A percentile compares a stretch with the other conserved stretches of the same genome.
Conservation (phyloP, 2,113 vertebrate species). For the Chamaetylas fuelleborni region DNA sequence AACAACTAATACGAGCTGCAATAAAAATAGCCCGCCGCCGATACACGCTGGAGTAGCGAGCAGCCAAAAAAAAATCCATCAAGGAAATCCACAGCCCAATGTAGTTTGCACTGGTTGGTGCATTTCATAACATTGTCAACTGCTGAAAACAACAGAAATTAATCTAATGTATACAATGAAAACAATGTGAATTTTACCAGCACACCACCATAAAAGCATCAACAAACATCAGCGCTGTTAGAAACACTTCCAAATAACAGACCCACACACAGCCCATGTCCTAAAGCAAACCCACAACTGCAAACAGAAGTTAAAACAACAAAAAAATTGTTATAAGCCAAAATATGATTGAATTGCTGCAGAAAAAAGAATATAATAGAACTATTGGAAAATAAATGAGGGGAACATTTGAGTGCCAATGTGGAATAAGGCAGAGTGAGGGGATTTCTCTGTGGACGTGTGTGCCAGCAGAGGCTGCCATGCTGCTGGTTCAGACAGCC, state of each 20-base stretch:
- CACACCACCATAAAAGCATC: not conserved
- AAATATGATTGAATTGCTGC: not conserved
- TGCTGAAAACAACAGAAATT: not conserved
- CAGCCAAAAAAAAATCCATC: not conserved
- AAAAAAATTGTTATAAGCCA: not conserved
- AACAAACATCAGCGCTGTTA: not conserved
- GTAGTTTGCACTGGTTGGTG: not conserved
- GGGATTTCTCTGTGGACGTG: not conserved
- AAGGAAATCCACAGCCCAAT: not conserved
- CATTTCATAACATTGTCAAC: not conserved
- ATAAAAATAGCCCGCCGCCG: constrained; percentile 30
- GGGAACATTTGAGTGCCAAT: not conserved
- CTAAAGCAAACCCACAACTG: not conserved
- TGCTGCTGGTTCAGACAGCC: not conserved
- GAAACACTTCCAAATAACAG: not conserved
- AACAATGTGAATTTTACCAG: not conserved
- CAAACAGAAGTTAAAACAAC: not conserved
- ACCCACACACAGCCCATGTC: not conserved
- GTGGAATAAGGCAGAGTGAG: not conserved
- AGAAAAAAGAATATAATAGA: not conserved
- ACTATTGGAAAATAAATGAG: not conserved
- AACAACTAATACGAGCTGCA: constrained; percentile 30
- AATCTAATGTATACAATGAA: not conserved
- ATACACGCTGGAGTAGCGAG: not conserved
- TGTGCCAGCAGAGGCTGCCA: constrained; percentile 19